Conservation (phyloP, 2,113 vertebrate genomes). For the Malurus cyaneus region DNA sequence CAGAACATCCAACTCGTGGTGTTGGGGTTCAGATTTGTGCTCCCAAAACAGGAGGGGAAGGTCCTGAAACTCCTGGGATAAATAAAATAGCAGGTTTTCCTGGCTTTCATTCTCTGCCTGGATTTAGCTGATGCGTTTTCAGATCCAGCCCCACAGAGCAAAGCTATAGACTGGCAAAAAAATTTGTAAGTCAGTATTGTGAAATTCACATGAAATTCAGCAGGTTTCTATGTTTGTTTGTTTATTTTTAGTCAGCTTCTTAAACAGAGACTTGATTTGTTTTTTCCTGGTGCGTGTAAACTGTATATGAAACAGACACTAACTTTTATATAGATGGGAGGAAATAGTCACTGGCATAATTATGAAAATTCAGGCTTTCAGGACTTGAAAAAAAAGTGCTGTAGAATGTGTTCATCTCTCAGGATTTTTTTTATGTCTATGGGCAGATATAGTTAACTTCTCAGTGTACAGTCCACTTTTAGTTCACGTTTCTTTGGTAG, state of each 20-base stretch:
- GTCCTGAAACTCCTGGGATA: neutral
- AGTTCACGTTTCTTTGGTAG: neutral
- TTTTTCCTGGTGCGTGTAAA: neutral
- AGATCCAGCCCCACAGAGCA: neutral
- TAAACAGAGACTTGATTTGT: neutral
- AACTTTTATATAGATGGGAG: neutral
- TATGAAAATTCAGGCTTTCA: neutral
- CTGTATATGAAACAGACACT: neutral
- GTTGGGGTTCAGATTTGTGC: neutral
- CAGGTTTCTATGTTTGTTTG: neutral
- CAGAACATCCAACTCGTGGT: rapidly evolving
- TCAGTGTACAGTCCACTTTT: neutral
- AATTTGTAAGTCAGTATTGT: neutral
- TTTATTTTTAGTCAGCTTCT: neutral
- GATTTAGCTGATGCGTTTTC: neutral
- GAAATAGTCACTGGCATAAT: neutral
- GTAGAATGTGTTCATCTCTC: neutral
- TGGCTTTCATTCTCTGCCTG: neutral
- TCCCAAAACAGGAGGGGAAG: neutral
- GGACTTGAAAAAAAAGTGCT: neutral
- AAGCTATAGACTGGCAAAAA: neutral
- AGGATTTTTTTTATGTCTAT: neutral
- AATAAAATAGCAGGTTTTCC: neutral
- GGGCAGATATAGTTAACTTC: neutral
- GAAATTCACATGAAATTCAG: neutral